Evolutionary conservation across 2,113 vertebrate genomes (phyloP).

Genomic region (Xiphophorus maculatus): DNA sequence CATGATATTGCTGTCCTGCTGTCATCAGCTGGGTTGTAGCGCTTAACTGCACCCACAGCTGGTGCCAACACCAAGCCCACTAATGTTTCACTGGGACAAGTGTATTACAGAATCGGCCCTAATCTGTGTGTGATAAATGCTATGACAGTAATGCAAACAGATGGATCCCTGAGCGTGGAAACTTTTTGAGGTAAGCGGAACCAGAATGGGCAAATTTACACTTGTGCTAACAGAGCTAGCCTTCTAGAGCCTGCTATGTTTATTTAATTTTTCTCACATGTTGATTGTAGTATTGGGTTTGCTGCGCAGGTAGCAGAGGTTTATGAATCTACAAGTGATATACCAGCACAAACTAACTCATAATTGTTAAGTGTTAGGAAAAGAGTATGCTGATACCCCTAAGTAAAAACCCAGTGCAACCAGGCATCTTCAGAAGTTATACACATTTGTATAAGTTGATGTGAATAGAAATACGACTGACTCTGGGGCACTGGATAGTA

Average conservation of each 20-base stretch:
- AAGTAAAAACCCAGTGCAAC: not conserved
- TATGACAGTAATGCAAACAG: conserved; percentile 54
- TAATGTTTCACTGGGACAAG: conserved; percentile 63
- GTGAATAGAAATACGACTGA: too few species aligned
- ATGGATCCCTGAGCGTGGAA: conserved; percentile 61
- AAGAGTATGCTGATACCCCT: not conserved
- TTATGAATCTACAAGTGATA: not conserved
- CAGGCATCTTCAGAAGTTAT: too few species aligned
- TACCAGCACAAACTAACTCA: not conserved
- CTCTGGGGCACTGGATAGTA: too few species aligned
- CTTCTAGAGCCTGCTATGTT: conserved; percentile 41
- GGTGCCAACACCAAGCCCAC: conserved; percentile 52
- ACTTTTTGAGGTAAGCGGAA: conserved; percentile 47
- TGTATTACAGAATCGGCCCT: conserved; percentile 37
- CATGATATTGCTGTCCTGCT: conserved; percentile 30
- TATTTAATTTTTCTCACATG: conserved; percentile 68
- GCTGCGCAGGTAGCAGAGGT: conserved; percentile 21
- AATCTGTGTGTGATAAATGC: conserved; percentile 65
- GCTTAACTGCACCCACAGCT: conserved; percentile 47
- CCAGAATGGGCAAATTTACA: conserved; percentile 40
- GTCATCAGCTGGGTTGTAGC: conserved; percentile 54
- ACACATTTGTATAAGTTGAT: too few species aligned
- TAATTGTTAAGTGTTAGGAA: not conserved
- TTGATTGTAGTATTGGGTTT: conserved; percentile 59
- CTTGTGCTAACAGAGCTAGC: conserved; percentile 52